phyloP scores from a whole-genome alignment of 2,113 vertebrate species.

The Nerophis ophidion region DNA sequence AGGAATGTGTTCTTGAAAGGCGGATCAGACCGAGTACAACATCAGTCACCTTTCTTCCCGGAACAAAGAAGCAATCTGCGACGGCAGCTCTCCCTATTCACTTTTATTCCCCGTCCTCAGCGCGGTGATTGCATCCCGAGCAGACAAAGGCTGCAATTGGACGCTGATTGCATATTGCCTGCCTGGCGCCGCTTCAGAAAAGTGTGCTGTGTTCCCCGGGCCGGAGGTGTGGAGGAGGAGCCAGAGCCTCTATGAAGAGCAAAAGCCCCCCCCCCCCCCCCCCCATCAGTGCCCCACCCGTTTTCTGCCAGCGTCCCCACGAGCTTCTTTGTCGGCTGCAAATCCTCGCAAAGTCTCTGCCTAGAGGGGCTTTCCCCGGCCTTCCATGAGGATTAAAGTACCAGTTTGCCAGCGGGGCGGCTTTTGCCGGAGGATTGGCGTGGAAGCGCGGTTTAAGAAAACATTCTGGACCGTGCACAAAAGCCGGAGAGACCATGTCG shows the following conservation, averaged over 20 bases:
- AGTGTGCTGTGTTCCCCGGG: conserved; percentile 42
- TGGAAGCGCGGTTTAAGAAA: conserved; percentile 53
- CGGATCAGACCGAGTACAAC: conserved; percentile 33
- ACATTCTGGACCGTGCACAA: conserved; percentile 41
- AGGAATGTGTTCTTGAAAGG: too few relatives aligned
- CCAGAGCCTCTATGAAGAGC: conserved; percentile 16
- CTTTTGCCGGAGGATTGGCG: conserved; percentile 49
- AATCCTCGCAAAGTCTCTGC: conserved; percentile 47
- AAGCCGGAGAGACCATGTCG: conserved; percentile 44
- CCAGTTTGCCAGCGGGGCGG: conserved; percentile 51
- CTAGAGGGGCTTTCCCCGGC: conserved; percentile 50
- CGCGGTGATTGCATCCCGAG: neutral
- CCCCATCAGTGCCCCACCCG: conserved; percentile 42
- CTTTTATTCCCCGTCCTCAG: neutral
- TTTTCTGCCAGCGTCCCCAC: conserved; percentile 25
- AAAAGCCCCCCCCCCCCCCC: conserved; percentile 16
- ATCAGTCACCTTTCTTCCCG: conserved; percentile 17
- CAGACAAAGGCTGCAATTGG: neutral
- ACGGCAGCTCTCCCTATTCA: conserved; percentile 1
- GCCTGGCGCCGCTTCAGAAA: too few relatives aligned
- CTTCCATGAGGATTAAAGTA: conserved; percentile 59
- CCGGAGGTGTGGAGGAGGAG: conserved; percentile 8
- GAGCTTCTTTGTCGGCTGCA: conserved; percentile 37
- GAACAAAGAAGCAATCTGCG: conserved; percentile 10
- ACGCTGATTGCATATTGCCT: conserved; percentile 1